phyloP scores from a whole-genome alignment of 2,888 invertebrate genomes.

The Lamellibrachia satsuma region DNA sequence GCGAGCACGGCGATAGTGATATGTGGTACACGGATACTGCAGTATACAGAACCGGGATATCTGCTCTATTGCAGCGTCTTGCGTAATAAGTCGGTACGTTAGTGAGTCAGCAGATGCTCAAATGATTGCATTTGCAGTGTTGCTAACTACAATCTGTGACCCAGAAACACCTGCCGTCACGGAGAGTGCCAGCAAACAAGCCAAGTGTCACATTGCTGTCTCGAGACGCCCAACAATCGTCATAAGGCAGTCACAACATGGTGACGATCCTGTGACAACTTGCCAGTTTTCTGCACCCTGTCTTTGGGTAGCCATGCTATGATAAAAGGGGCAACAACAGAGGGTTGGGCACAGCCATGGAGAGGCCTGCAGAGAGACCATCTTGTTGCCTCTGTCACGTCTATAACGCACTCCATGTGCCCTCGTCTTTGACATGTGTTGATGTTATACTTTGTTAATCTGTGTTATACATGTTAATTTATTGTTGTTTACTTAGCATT shows the following conservation, averaged over 20 bases:
- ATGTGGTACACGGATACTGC: not conserved
- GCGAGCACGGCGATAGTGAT: not conserved
- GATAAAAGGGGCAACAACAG: not conserved
- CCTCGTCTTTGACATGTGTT: not conserved
- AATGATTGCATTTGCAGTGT: not conserved
- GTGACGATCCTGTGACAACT: not conserved
- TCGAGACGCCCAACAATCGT: not conserved
- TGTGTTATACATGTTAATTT: constrained; percentile 7
- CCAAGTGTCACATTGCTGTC: too few relatives aligned
- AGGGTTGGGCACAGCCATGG: not conserved
- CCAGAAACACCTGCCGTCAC: not conserved
- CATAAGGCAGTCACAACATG: not conserved
- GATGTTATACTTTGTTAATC: not conserved
- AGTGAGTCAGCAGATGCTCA: too few relatives aligned
- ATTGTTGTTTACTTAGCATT: constrained; percentile 17
- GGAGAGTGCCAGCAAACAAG: not conserved
- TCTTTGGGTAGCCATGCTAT: not conserved
- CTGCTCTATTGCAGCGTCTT: too few relatives aligned
- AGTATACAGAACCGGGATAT: not conserved
- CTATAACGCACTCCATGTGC: not conserved
- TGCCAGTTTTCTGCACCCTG: not conserved
- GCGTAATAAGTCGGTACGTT: too few relatives aligned
- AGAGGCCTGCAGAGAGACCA: not conserved
- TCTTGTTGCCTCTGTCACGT: not conserved
- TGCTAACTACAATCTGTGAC: not conserved